Evolutionary conservation across 37 sponge, comb jelly and placozoan species (phyloP).

Genomic region (Halisarca cf. caerulea): DNA sequence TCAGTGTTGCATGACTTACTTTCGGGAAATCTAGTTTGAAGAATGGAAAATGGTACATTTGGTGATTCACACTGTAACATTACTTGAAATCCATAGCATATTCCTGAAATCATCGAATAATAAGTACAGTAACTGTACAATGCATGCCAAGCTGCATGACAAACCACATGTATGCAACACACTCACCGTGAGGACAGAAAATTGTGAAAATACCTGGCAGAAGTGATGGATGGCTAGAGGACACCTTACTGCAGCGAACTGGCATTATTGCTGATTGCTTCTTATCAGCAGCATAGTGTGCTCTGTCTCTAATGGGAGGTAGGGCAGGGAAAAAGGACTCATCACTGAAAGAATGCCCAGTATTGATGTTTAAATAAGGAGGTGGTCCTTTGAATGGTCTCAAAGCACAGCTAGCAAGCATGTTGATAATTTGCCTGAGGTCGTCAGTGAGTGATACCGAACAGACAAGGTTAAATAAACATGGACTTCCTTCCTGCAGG

Average conservation of each 20-base stretch:
- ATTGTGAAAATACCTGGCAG: slow-evolving; percentile 47
- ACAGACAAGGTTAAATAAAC: background rate
- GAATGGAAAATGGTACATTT: slow-evolving; percentile 33
- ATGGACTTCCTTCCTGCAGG: background rate
- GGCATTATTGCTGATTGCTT: background rate
- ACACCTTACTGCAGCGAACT: slow-evolving; percentile 4
- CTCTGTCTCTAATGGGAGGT: slow-evolving; percentile 7
- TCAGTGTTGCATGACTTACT: too few species aligned
- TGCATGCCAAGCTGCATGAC: background rate
- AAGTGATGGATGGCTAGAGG: slow-evolving; percentile 36
- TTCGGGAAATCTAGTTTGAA: slow-evolving; percentile 30
- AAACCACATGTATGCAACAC: background rate
- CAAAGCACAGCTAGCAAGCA: background rate
- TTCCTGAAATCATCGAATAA: slow-evolving; percentile 26
- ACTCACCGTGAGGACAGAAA: slow-evolving; percentile 51
- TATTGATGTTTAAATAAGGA: background rate
- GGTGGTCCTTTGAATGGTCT: slow-evolving; percentile 6
- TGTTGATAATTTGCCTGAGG: background rate
- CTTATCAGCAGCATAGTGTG: slow-evolving; percentile 34
- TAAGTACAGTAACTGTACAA: background rate
- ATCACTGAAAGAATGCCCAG: background rate
- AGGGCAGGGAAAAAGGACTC: slow-evolving; percentile 24
- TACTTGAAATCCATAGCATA: slow-evolving; percentile 56
- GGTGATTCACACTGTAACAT: slow-evolving; percentile 35
- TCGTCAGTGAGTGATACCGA: background rate